Percentiles rank a stretch among this genome's conserved stretches.
phyloP scores from a whole-genome alignment of 2,113 vertebrate species.

The Crotalus tigris region DNA sequence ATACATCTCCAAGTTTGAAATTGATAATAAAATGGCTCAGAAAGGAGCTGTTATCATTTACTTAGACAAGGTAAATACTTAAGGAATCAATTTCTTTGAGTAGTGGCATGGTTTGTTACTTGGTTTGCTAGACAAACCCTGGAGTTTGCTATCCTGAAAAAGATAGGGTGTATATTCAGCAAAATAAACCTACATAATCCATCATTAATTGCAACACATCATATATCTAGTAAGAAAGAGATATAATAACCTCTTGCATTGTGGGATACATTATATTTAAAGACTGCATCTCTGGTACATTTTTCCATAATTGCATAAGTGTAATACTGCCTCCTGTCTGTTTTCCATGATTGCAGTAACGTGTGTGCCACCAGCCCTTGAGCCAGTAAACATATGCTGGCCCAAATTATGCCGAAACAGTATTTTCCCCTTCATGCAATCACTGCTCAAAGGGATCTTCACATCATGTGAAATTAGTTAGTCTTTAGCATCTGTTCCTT shows the following conservation, averaged over 20 bases:
- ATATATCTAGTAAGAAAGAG: not conserved
- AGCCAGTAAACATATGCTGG: no score
- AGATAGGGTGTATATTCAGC: not conserved
- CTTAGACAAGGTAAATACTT: slow-evolving; percentile 73
- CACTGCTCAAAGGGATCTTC: not conserved
- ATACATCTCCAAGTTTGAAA: slow-evolving; percentile 74
- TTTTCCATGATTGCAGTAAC: no score
- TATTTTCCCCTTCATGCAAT: not conserved
- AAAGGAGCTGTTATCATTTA: slow-evolving; percentile 82
- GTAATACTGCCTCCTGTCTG: no score
- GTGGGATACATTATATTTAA: not conserved
- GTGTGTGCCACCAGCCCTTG: no score
- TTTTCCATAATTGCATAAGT: not conserved
- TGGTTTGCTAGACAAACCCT: not conserved
- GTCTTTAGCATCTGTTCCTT: not conserved
- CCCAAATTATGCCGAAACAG: not conserved
- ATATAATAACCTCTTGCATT: not conserved
- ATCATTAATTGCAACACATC: not conserved
- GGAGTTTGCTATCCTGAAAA: not conserved
- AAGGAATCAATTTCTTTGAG: no score
- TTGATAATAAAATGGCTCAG: slow-evolving; percentile 62
- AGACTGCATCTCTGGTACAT: no score
- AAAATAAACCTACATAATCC: not conserved
- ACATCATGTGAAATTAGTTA: not conserved
- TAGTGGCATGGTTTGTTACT: not conserved